These are phyloP conservation scores for Periophthalmodon schlosseri DNA, from an alignment of 2,113 vertebrate species.

Conservation along the genomic window DNA sequence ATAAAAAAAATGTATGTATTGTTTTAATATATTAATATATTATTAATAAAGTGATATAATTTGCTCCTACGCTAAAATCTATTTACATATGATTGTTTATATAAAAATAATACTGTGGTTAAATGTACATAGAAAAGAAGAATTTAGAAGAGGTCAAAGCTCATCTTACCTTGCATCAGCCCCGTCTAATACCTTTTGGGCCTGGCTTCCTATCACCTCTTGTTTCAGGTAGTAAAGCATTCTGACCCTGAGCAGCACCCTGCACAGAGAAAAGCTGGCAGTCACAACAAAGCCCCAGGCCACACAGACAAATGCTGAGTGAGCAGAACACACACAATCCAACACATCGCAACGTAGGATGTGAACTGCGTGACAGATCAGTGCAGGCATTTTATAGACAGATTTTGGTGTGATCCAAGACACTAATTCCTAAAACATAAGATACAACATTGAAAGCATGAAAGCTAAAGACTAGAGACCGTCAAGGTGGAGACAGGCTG, in stretches of 20 bases:
- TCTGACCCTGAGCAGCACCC: slow-evolving; percentile 96
- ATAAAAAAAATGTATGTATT: neutral
- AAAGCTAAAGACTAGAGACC: slow-evolving; percentile 54
- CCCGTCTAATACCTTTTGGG: slow-evolving; percentile 90
- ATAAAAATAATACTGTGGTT: neutral
- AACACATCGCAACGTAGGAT: neutral
- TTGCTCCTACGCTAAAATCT: neutral
- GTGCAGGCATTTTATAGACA: neutral
- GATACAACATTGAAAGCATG: slow-evolving; percentile 47
- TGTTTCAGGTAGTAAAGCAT: slow-evolving; percentile 99
- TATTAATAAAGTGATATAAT: neutral
- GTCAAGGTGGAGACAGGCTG: slow-evolving; percentile 62
- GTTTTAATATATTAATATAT: no score
- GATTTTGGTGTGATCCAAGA: neutral
- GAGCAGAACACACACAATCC: slow-evolving; percentile 40
- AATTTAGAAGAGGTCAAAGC: slow-evolving; percentile 15
- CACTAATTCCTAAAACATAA: neutral
- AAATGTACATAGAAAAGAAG: neutral
- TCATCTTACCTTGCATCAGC: slow-evolving; percentile 87
- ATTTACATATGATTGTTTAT: neutral
- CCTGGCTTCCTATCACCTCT: slow-evolving; percentile 94
- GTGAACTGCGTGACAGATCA: neutral
- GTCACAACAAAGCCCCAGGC: slow-evolving; percentile 66
- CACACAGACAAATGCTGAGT: slow-evolving; percentile 59
- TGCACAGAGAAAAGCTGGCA: slow-evolving; percentile 69